Evolutionary conservation across 2,888 invertebrate species (phyloP).

Genomic region (Andrena bicolor): DNA sequence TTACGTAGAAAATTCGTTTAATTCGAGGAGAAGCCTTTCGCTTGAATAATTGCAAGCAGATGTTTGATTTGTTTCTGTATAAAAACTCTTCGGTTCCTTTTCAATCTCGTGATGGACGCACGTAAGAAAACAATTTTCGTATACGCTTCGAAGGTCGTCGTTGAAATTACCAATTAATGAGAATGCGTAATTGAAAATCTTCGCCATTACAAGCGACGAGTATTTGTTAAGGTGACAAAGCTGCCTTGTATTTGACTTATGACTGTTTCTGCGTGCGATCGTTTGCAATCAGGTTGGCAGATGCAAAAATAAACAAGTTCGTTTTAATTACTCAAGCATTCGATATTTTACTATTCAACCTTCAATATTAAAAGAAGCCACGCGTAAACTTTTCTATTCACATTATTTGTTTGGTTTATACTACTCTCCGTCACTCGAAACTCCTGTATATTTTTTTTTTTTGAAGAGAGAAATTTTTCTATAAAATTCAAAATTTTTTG

Average conservation of each 20-base stretch:
- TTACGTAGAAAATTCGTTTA: not conserved
- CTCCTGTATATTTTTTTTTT: too few species aligned
- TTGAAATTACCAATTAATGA: not conserved
- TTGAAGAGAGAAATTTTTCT: too few species aligned
- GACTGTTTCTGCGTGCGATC: slow-evolving; percentile 18
- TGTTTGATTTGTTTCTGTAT: slow-evolving; percentile 39
- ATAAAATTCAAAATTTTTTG: too few species aligned
- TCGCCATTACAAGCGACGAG: not conserved
- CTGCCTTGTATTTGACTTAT: not conserved
- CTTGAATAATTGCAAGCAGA: not conserved
- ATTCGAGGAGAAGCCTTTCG: not conserved
- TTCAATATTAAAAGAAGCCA: not conserved
- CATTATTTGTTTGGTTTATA: not conserved
- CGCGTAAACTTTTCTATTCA: not conserved
- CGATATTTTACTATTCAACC: not conserved
- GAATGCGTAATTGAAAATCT: slow-evolving; percentile 9
- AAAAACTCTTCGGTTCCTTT: slow-evolving; percentile 52
- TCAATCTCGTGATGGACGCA: slow-evolving; percentile 44
- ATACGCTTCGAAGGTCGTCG: slow-evolving; percentile 2
- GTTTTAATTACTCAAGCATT: slow-evolving; percentile 7
- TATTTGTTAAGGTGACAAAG: slow-evolving; percentile 11
- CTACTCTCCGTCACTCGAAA: not conserved
- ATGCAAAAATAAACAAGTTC: slow-evolving; percentile 44
- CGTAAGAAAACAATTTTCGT: slow-evolving; percentile 47
- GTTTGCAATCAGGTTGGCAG: not conserved